These are phyloP conservation scores for Phymatocera aterrima DNA, from an alignment of 2,888 invertebrate genomes.

Conservation along the genomic window DNA sequence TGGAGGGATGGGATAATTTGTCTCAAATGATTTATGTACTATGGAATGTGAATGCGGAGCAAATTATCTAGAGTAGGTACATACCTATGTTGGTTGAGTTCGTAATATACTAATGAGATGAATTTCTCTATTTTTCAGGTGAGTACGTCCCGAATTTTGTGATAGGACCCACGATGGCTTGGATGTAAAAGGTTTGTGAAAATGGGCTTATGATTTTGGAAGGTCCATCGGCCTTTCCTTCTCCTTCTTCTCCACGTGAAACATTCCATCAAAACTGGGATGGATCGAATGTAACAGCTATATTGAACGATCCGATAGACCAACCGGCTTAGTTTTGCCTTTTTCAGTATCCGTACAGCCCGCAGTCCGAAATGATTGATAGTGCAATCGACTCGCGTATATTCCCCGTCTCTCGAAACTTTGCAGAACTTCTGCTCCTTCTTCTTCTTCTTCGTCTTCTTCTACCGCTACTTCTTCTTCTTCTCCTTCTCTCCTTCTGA, in stretches of 20 bases:
- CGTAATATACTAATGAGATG: not conserved
- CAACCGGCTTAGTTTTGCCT: slow-evolving; percentile 2
- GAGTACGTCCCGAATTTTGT: slow-evolving; percentile 53
- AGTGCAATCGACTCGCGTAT: slow-evolving; percentile 33
- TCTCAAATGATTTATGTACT: slow-evolving; percentile 18
- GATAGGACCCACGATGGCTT: not conserved
- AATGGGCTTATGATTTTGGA: not conserved
- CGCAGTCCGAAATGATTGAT: slow-evolving; percentile 39
- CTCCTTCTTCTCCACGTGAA: not conserved
- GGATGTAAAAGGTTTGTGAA: slow-evolving; percentile 1
- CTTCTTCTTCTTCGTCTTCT: too few species aligned
- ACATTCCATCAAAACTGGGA: slow-evolving; percentile 31
- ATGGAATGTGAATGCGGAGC: not conserved
- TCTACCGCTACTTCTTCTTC: too few species aligned
- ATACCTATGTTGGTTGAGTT: not conserved
- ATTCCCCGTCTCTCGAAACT: slow-evolving; percentile 9
- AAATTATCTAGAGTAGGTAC: not conserved
- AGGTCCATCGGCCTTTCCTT: not conserved
- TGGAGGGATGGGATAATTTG: slow-evolving; percentile 27
- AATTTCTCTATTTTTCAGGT: slow-evolving; percentile 61
- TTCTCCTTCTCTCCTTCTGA: not conserved
- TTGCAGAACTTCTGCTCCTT: slow-evolving; percentile 19
- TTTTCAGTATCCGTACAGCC: not conserved
- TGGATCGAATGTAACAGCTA: slow-evolving; percentile 36
- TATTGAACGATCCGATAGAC: slow-evolving; percentile 15